Evolutionary conservation across 2,113 vertebrate species (phyloP).

Genomic region (Perccottus glenii): DNA sequence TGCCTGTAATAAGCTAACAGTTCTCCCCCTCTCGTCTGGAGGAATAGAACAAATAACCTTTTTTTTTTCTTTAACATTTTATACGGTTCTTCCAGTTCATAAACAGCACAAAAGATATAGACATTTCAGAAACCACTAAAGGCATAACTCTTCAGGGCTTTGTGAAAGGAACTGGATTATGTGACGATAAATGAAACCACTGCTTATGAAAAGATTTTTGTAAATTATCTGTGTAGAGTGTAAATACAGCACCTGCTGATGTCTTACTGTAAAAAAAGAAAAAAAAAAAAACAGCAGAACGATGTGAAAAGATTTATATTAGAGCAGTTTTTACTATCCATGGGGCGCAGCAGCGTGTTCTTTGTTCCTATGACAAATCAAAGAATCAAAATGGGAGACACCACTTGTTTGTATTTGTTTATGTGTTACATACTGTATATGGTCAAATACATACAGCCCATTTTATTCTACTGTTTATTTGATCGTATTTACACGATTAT

Average conservation of each 20-base stretch:
- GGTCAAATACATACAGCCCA: constrained; percentile 4
- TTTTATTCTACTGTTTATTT: constrained; percentile 14
- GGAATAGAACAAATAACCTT: constrained; percentile 53
- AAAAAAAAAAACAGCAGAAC: constrained; percentile 31
- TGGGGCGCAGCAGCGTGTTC: neutral
- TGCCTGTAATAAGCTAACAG: constrained; percentile 66
- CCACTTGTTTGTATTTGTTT: constrained; percentile 49
- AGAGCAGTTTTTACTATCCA: constrained; percentile 62
- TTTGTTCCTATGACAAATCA: constrained; percentile 46
- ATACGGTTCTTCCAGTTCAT: constrained; percentile 55
- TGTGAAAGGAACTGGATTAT: constrained; percentile 19
- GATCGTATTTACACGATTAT: neutral
- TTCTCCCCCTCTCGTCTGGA: constrained; percentile 36
- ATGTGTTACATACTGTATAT: constrained; percentile 25
- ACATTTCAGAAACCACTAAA: constrained; percentile 36
- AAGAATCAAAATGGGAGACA: constrained; percentile 56
- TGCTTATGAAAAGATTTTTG: constrained; percentile 56
- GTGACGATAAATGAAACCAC: constrained; percentile 29
- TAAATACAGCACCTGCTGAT: constrained; percentile 64
- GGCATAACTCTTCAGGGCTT: constrained; percentile 45
- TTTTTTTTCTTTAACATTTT: constrained; percentile 34
- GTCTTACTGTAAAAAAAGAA: constrained; percentile 45
- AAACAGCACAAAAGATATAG: constrained; percentile 55
- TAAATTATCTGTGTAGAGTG: constrained; percentile 73
- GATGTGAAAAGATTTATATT: constrained; percentile 71